These are phyloP conservation scores for Rhincodon typus DNA, from an alignment of 2,797 vertebrate species.

Conservation along the genomic window DNA sequence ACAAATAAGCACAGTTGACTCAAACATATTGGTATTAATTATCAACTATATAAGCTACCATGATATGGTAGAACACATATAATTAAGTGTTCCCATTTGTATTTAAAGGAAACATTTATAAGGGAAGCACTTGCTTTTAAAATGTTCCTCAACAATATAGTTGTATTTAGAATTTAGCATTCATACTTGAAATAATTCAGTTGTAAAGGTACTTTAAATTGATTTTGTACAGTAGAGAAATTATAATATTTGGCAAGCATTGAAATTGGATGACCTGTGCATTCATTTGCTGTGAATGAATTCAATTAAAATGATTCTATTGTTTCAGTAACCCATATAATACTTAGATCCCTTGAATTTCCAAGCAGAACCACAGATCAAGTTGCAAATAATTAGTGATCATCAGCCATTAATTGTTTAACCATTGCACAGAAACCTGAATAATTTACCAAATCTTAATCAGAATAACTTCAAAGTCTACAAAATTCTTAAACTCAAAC, in stretches of 20 bases:
- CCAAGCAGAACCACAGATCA: not conserved
- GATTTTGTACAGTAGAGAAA: not conserved
- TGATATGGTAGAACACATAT: not conserved
- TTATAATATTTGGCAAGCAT: not conserved
- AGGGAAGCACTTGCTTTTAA: not conserved
- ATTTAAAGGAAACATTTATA: not conserved
- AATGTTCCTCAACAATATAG: not conserved
- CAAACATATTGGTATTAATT: not conserved
- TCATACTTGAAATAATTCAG: not conserved
- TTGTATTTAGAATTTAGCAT: not conserved
- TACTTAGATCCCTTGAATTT: not conserved
- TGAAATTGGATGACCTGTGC: not conserved
- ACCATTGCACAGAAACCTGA: not conserved
- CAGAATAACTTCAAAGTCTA: not conserved
- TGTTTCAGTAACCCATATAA: not conserved
- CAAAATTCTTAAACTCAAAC: not conserved
- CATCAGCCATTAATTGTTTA: not conserved
- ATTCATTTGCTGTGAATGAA: not conserved
- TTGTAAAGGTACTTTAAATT: not conserved
- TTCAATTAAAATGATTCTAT: not conserved
- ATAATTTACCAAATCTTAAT: not conserved
- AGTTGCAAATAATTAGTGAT: not conserved
- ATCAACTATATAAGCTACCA: not conserved
- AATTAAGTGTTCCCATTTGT: not conserved
- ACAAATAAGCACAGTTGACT: not conserved